Evolutionary conservation across 2,888 invertebrate genomes (phyloP), one percentile per base, ranked within the genome.

Genomic region (Cactoblastis cactorum): DNA sequence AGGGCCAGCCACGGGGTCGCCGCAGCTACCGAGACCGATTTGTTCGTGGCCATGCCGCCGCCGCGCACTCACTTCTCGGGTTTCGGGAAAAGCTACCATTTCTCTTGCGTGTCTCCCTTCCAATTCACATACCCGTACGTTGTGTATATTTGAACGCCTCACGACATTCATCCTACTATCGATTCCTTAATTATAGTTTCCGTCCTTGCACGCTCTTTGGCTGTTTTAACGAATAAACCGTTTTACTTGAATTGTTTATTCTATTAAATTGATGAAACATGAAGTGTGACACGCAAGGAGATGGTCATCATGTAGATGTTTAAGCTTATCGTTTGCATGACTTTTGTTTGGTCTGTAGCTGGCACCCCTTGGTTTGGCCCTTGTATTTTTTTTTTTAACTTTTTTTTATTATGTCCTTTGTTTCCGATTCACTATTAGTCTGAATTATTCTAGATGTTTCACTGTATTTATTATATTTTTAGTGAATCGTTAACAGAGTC

Each of bases 321-420:
- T 11, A 62, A 69, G 85, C 85, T 88, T 87, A 60, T 71, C 73
- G 75, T 78, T 71, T 83, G 88, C 88, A 88, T 88, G 88, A 71
- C 59, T 71, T 54, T 68, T 65, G 51, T 68, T 70, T 81, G 71
- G 77, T 85, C 82, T 80, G 86, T 87, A 88, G 87, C 80, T 86
- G 88, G 88, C 88, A 88, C 88, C 80, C 49, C 80, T 79, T 86
- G 87, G 88, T 87, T 87, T 84, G 87, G 85, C 83, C 84, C 85
- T 83, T 83, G 79, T 84, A n/a, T n/a, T n/a, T 74, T 82, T 76
- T 74, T 67, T 67, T 69, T 72, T 63, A 59, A 59, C 65, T 67
- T 67, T 60, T 66, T 61, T 58, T 58, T 57, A 73, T 64, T 61
- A 55, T 66, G 62, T 65, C 65, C 60, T 55, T 67, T 38, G 62